Evolutionary conservation across 2,888 invertebrate genomes (phyloP).

Genomic region (Horisme vitalbata): DNA sequence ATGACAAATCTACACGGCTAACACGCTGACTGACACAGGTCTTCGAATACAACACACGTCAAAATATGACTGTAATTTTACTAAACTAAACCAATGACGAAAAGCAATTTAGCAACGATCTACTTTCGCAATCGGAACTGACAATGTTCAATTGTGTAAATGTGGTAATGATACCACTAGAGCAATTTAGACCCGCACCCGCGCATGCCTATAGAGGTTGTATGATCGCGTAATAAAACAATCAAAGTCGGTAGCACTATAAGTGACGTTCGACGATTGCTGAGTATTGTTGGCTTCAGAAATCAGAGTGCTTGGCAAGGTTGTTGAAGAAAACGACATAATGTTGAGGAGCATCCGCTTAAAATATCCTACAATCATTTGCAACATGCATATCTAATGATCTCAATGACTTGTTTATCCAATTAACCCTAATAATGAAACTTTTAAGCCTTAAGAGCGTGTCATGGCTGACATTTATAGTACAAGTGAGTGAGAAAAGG

Average conservation of each 20-base stretch:
- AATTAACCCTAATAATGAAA: slow-evolving; percentile 33
- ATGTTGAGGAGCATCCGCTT: slow-evolving; percentile 1
- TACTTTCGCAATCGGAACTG: slow-evolving; percentile 69
- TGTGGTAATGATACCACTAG: slow-evolving; percentile 62
- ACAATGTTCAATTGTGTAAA: slow-evolving; percentile 74
- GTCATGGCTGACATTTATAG: slow-evolving; percentile 44
- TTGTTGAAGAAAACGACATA: slow-evolving; percentile 18
- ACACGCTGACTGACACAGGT: slow-evolving; percentile 19
- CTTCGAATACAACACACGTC: slow-evolving; percentile 45
- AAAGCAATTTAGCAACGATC: slow-evolving; percentile 71
- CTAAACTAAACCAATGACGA: slow-evolving; percentile 63
- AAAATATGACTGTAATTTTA: slow-evolving; percentile 54
- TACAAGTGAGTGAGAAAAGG: slow-evolving; percentile 42
- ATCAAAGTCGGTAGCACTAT: slow-evolving; percentile 41
- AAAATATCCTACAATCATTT: not conserved
- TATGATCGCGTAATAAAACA: slow-evolving; percentile 40
- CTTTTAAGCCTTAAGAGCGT: slow-evolving; percentile 29
- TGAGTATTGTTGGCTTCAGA: slow-evolving; percentile 16
- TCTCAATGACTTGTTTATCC: slow-evolving; percentile 9
- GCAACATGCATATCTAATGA: not conserved
- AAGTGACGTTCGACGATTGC: slow-evolving; percentile 27
- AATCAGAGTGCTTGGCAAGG: slow-evolving; percentile 14
- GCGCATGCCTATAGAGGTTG: slow-evolving; percentile 42
- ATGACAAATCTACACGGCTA: slow-evolving; percentile 2
- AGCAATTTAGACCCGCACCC: slow-evolving; percentile 45